These are phyloP conservation scores for Mugil cephalus DNA, from an alignment of 2,113 vertebrate genomes.

Conservation along the genomic window DNA sequence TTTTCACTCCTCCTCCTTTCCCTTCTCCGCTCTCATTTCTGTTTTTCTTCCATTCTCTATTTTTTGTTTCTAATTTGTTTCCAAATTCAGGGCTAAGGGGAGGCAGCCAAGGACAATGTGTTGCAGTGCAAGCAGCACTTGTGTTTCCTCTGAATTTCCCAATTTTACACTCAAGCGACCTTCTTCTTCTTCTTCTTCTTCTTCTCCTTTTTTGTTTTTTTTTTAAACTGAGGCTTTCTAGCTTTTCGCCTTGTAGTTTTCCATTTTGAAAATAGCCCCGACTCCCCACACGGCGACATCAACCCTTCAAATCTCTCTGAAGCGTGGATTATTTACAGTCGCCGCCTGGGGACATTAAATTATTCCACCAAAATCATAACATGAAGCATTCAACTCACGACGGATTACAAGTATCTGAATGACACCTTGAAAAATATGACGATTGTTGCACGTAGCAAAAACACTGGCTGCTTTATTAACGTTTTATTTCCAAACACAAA, in stretches of 20 bases:
- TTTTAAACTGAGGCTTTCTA: too few species aligned
- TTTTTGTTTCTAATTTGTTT: slow-evolving; percentile 73
- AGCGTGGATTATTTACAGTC: slow-evolving; percentile 38
- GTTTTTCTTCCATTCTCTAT: slow-evolving; percentile 64
- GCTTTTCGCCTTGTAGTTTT: too few species aligned
- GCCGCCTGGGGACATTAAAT: slow-evolving; percentile 37
- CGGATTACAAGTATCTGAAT: neutral
- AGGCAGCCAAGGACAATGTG: slow-evolving; percentile 61
- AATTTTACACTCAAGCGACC: slow-evolving; percentile 18
- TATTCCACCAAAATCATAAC: slow-evolving; percentile 22
- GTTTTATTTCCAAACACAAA: slow-evolving; percentile 1
- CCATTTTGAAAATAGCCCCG: slow-evolving; percentile 32
- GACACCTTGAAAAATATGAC: neutral
- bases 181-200: too few species aligned
- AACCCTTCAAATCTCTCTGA: slow-evolving; percentile 23
- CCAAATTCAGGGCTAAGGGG: slow-evolving; percentile 49
- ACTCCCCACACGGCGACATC: slow-evolving; percentile 47
- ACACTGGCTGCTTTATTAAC: slow-evolving; percentile 14
- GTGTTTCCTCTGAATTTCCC: slow-evolving; percentile 23
- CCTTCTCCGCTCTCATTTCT: neutral
- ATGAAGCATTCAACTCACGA: slow-evolving; percentile 12
- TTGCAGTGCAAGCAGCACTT: slow-evolving; percentile 25
- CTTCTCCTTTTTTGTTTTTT: neutral
- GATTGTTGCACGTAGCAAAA: neutral
- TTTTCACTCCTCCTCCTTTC: neutral